Percentiles rank a stretch among this genome's conserved stretches.
These are phyloP conservation scores for Parazoanthus darwini DNA, from an alignment of 92 coral and sea anemone genomes.

Conservation along the genomic window DNA sequence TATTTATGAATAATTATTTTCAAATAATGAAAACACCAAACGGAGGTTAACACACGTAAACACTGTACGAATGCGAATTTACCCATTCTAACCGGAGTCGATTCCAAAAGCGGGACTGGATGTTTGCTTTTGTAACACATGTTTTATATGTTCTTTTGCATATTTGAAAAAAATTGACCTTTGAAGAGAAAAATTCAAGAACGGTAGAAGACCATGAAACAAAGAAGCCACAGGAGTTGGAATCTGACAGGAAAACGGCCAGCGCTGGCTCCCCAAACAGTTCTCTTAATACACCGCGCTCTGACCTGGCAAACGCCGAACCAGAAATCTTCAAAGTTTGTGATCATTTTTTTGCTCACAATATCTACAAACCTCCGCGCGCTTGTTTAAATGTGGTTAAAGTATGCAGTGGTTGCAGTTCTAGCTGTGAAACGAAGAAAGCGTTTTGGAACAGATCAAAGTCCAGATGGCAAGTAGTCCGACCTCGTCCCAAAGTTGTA, in stretches of 20 bases:
- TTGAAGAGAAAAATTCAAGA: neutral
- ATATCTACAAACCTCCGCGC: neutral
- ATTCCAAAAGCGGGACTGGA: too few relatives aligned
- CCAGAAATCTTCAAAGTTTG: neutral
- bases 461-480: conserved; percentile 48
- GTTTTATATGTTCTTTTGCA: too few relatives aligned
- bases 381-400: neutral
- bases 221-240: neutral
- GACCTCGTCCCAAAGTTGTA: conserved; percentile 51
- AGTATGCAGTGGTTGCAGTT: neutral
- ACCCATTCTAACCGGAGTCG: too few relatives aligned
- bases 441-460: conserved; percentile 57
- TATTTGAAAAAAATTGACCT: neutral
- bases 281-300: neutral
- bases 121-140: too few relatives aligned
- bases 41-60: too few relatives aligned
- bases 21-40: too few relatives aligned
- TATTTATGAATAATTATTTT: too few relatives aligned
- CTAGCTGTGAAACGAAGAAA: neutral
- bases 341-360: neutral
- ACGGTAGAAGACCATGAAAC: neutral
- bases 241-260: neutral
- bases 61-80: too few relatives aligned
- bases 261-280: neutral
- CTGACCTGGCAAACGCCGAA: neutral